Percentiles rank a stretch among this genome's conserved stretches.
Conservation (phyloP, 2,797 vertebrate species). For the Cercopithecus neglectus region DNA sequence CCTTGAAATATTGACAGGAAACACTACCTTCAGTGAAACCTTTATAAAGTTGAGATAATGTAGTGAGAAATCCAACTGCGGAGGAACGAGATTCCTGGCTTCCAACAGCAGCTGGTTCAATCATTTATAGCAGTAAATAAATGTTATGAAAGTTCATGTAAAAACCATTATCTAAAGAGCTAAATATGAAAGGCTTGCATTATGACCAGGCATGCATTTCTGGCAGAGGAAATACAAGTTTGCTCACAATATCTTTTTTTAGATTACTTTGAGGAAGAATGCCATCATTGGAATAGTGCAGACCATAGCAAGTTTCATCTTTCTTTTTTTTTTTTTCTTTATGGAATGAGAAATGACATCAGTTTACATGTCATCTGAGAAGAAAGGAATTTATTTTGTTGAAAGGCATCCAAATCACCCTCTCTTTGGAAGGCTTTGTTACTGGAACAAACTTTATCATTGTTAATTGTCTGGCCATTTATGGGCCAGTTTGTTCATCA, state of each 20-base stretch:
- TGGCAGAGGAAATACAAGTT: conserved; percentile 81
- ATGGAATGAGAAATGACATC: conserved; percentile 85
- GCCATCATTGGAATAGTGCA: conserved; percentile 81
- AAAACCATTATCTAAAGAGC: conserved; percentile 84
- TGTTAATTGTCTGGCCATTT: conserved; percentile 82
- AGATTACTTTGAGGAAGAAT: conserved; percentile 82
- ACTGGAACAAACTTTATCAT: conserved; percentile 81
- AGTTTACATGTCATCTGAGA: conserved; percentile 82
- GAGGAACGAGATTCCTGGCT: conserved; percentile 61
- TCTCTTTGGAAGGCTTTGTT: conserved; percentile 75
- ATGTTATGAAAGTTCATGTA: conserved; percentile 83
- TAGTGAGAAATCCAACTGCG: conserved; percentile 65
- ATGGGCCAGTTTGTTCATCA: conserved; percentile 48
- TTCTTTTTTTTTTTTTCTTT: conserved; percentile 20
- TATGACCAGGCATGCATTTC: conserved; percentile 81
- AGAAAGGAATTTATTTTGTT: conserved; percentile 81
- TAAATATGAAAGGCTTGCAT: conserved; percentile 81
- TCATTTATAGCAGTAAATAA: conserved; percentile 83
- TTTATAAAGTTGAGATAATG: conserved; percentile 66
- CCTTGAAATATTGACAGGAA: conserved; percentile 62
- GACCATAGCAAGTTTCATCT: conserved; percentile 78
- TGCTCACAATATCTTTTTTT: conserved; percentile 85
- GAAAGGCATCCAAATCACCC: conserved; percentile 78
- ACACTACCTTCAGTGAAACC: conserved; percentile 62
- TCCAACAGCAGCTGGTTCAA: conserved; percentile 68